phyloP scores from a whole-genome alignment of 2,888 invertebrate species.

The Alitta virens region DNA sequence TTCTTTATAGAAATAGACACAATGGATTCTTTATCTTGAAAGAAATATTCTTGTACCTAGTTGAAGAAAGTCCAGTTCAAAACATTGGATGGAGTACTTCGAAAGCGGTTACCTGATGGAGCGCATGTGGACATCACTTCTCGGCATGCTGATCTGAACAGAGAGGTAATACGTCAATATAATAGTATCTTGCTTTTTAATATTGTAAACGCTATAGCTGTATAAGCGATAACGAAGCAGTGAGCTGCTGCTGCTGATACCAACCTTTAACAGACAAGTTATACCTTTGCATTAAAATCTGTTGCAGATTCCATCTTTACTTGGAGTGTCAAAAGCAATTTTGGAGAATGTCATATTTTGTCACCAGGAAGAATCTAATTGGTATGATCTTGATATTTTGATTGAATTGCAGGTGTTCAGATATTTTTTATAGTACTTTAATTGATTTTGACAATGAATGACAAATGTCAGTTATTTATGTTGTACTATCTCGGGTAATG shows the following conservation, averaged over 20 bases:
- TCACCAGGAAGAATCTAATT: conserved; percentile 96
- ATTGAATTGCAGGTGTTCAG: neutral
- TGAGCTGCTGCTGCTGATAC: too few species aligned
- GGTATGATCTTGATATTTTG: conserved; percentile 61
- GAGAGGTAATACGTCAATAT: conserved; percentile 40
- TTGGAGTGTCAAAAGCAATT: conserved; percentile 91
- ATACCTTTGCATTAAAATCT: conserved; percentile 55
- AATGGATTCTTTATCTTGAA: too few species aligned
- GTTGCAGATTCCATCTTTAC: conserved; percentile 68
- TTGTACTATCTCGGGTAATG: too few species aligned
- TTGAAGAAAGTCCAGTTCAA: conserved; percentile 45
- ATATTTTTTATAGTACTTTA: neutral
- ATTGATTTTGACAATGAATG: neutral
- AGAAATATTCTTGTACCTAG: too few species aligned
- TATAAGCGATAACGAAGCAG: too few species aligned
- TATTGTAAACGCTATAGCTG: too few species aligned
- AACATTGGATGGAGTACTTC: conserved; percentile 53
- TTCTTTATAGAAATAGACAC: too few species aligned
- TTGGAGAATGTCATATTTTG: conserved; percentile 96
- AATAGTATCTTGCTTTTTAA: neutral
- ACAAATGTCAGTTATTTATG: neutral
- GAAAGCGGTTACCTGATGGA: conserved; percentile 40
- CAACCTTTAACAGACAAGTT: too few species aligned
- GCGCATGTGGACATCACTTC: conserved; percentile 42
- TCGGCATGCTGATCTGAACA: conserved; percentile 52